These are phyloP conservation scores for Morpho achilles DNA, from an alignment of 2,888 invertebrate species.

Conservation along the genomic window DNA sequence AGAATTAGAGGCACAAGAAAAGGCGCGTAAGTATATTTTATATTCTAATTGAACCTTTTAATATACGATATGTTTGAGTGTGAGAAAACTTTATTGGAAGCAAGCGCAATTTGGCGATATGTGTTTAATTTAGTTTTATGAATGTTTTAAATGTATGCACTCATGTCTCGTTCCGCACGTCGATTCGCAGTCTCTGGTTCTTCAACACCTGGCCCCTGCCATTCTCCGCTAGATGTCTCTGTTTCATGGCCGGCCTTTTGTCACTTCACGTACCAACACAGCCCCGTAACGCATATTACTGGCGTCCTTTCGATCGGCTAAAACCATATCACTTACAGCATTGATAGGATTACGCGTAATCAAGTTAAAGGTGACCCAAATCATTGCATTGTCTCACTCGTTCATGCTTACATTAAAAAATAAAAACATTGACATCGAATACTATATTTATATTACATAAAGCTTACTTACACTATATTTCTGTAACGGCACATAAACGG, in stretches of 20 bases:
- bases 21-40: constrained; percentile 63
- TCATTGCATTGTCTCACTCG: constrained; percentile 66
- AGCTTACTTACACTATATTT: constrained; percentile 24
- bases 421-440: constrained; percentile 29
- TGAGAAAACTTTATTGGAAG: constrained; percentile 71
- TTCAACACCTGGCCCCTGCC: constrained; percentile 73
- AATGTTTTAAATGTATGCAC: constrained; percentile 37
- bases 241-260: constrained; percentile 75
- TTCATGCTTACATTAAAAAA: constrained; percentile 30
- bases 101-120: constrained; percentile 75
- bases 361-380: constrained; percentile 33
- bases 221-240: constrained; percentile 57
- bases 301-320: constrained; percentile 30
- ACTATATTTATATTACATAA: constrained; percentile 28
- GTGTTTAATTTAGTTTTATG: constrained; percentile 31
- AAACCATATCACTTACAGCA: constrained; percentile 19
- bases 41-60: constrained; percentile 55
- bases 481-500: constrained; percentile 26
- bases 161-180: constrained; percentile 74
- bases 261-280: constrained; percentile 68
- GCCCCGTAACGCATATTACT: constrained; percentile 55
- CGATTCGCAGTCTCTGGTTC: constrained; percentile 73
- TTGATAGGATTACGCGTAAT: constrained; percentile 28
- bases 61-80: constrained; percentile 67
- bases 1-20: constrained; percentile 74